Evolutionary conservation across 2,113 vertebrate genomes (phyloP).

Genomic region (Indicator maculatus): DNA sequence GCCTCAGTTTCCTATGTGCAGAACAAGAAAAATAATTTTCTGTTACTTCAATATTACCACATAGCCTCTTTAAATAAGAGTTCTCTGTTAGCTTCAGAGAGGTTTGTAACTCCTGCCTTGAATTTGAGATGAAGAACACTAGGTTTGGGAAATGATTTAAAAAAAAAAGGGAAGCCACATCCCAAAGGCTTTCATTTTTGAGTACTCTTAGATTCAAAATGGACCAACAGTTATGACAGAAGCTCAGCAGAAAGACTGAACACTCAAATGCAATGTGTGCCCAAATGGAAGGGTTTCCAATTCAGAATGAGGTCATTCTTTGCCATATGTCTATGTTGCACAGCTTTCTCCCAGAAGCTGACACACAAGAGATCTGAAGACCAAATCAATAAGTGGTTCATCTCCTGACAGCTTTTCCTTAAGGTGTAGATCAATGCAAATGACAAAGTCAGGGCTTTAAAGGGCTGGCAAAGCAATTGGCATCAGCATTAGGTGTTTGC

Average conservation of each 20-base stretch:
- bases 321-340: background rate
- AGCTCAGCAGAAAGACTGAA: background rate
- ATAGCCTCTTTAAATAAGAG: background rate
- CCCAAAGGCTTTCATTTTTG: background rate
- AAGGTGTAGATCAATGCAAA: background rate
- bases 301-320: background rate
- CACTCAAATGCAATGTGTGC: rapidly evolving
- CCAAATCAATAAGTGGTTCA: background rate
- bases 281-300: background rate
- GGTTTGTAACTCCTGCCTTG: background rate
- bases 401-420: background rate
- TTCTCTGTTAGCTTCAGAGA: background rate
- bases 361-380: background rate
- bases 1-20: background rate
- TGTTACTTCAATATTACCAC: background rate
- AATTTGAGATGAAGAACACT: background rate
- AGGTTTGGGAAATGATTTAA: background rate
- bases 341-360: background rate
- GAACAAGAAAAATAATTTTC: background rate
- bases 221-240: background rate
- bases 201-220: background rate
- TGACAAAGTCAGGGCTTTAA: background rate
- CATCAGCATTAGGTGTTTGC: background rate
- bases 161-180: background rate
- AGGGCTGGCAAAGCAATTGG: background rate